Base-by-base conservation (phyloP, 2,113 vertebrate genomes). In the Charina bottae region DNA sequence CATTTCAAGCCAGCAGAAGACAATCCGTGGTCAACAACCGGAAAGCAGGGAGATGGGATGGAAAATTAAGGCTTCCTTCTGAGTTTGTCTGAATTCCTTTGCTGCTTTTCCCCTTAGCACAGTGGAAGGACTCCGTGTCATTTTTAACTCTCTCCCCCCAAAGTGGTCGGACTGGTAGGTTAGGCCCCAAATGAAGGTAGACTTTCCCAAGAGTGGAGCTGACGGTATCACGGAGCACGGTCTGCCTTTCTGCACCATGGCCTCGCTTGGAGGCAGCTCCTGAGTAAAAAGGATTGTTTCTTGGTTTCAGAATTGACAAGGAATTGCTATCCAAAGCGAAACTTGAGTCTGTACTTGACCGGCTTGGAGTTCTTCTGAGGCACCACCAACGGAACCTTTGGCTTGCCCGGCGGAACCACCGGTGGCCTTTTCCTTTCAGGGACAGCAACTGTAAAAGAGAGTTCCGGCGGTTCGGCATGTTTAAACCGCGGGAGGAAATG, bases 311-410 rank as follows among this genome's bases (percentile, higher is more conserved):
- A 0, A 0, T 0, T 0, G 0, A 24, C 26, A 1, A 60, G 58
- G n/a, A 23, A 4, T 2, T 0, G 0, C 95, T 98, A 99, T 93
- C 99, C 99, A 0, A 99, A 99, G 59, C 99, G 98, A 93, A 99
- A 99, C 94, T 99, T 99, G 58, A 99, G 98, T 96, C 99, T 98
- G 96, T 99, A 99, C 92, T 98, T 98, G 92, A 98, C 96, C 0
- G 97, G 96, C 0, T 96, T 95, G 0, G 96, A 94, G 2, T 83
- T 98, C 88, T 97, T 98, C 56, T 96, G 97, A 6, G 97, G 94
- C 0, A 93, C 83, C 0, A 96, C 92, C 0, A 97, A 91, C 0
- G 94, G 94, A 0, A 94, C 93, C 94, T 98, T 98, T 1, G 95
- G 93, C 94, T 98, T 98, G 33, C 90, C 54, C 0, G 96, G 96